phyloP scores from a whole-genome alignment of 1,140 invertebrate species.

The Manduca sexta region DNA sequence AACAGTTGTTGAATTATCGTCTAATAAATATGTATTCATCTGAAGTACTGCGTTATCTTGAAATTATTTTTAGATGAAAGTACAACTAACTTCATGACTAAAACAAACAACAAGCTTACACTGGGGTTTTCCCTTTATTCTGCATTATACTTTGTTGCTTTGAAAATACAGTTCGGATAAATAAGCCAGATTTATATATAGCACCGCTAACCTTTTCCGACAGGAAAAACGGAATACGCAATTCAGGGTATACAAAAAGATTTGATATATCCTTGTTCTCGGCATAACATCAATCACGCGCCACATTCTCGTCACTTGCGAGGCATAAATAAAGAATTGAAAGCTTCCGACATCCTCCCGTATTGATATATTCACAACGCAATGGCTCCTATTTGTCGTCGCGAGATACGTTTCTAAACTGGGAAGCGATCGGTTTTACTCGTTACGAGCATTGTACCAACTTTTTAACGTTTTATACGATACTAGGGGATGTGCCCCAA shows the following conservation, averaged over 20 bases:
- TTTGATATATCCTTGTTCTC: constrained; percentile 34
- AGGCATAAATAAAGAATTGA: constrained; percentile 39
- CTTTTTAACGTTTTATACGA: background rate
- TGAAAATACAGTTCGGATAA: background rate
- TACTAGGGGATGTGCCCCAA: background rate
- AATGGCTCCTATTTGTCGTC: constrained; percentile 35
- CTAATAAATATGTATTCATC: too few species aligned
- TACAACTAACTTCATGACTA: too few species aligned
- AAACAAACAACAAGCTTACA: too few species aligned
- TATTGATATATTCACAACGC: constrained; percentile 42
- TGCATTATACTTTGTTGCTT: background rate
- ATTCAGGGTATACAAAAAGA: constrained; percentile 29
- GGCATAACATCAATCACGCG: constrained; percentile 40
- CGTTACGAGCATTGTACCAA: too few species aligned
- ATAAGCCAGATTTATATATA: background rate
- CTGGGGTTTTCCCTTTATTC: too few species aligned
- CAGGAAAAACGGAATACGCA: constrained; percentile 17
- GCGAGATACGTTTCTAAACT: constrained; percentile 20
- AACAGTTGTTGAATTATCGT: too few species aligned
- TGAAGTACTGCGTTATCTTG: too few species aligned
- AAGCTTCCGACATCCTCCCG: constrained; percentile 31
- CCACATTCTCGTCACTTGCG: constrained; percentile 38
- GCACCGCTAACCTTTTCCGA: background rate
- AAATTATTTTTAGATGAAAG: too few species aligned
- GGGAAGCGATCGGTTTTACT: constrained; percentile 3